These are phyloP conservation scores for Tiliqua scincoides DNA, from an alignment of 2,113 vertebrate genomes.

Conservation along the genomic window DNA sequence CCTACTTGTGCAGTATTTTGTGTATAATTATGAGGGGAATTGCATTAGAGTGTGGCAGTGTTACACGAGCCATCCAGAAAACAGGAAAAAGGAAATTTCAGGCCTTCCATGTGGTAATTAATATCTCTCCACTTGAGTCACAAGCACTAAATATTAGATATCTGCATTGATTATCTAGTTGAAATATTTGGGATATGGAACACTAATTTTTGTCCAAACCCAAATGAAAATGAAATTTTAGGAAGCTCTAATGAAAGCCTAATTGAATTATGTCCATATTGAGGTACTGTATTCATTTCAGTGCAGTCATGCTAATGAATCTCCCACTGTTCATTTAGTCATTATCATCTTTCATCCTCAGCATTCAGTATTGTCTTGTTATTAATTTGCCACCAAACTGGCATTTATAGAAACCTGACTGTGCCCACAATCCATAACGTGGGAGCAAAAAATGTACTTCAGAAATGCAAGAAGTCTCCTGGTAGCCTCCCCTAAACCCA, in stretches of 20 bases:
- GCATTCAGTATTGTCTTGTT: conserved; percentile 26
- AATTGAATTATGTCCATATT: conserved; percentile 29
- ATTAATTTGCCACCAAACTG: conserved; percentile 48
- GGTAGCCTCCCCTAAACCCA: not conserved
- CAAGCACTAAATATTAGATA: conserved; percentile 38
- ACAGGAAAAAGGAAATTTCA: not conserved
- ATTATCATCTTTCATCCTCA: conserved; percentile 59
- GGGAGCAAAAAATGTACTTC: not conserved
- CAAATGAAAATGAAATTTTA: conserved; percentile 55
- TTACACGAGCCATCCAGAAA: not conserved
- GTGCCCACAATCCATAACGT: not conserved
- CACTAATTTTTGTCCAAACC: conserved; percentile 33
- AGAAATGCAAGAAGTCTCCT: not conserved
- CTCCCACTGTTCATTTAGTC: conserved; percentile 48
- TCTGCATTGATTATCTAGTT: conserved; percentile 35
- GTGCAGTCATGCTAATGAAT: conserved; percentile 30
- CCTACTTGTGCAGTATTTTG: not conserved
- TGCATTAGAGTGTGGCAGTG: conserved; percentile 13
- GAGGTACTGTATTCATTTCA: conserved; percentile 47
- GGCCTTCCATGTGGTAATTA: conserved; percentile 20
- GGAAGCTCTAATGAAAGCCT: conserved; percentile 45
- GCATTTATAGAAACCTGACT: conserved; percentile 39
- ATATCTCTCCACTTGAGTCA: not conserved
- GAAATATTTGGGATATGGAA: conserved; percentile 18
- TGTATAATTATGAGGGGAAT: conserved; percentile 15